phyloP scores from a whole-genome alignment of 2,888 invertebrate species.

The Microchrysa polita region DNA sequence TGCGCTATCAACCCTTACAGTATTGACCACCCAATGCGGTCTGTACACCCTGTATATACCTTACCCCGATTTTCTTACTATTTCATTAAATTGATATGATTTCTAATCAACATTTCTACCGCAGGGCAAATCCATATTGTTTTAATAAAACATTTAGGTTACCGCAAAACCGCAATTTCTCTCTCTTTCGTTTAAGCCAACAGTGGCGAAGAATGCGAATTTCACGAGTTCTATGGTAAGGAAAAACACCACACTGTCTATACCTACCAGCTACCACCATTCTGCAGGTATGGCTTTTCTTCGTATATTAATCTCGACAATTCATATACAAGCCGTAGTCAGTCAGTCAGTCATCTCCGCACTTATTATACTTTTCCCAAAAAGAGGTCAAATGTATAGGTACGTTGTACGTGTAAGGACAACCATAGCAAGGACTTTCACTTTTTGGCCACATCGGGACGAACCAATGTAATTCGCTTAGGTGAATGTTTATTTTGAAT shows the following conservation, averaged over 20 bases:
- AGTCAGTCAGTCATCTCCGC: neutral
- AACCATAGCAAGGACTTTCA: neutral
- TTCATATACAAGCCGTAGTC: neutral
- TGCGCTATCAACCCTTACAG: no score
- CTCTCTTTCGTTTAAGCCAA: neutral
- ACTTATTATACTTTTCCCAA: neutral
- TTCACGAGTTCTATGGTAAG: neutral
- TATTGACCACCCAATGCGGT: no score
- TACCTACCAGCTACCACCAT: no score
- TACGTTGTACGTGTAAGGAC: neutral
- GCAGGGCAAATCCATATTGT: conserved; percentile 20
- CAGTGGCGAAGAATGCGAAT: neutral
- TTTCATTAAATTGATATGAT: conserved; percentile 13
- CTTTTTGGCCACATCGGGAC: neutral
- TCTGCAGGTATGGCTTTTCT: neutral
- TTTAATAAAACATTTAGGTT: conserved; percentile 30
- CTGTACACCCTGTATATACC: no score
- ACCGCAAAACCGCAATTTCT: neutral
- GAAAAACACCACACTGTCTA: no score
- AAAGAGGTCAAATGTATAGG: neutral
- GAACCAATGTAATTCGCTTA: conserved; percentile 26
- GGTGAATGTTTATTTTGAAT: conserved; percentile 44
- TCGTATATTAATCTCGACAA: neutral
- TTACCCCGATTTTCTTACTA: no score
- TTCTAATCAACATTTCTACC: conserved; percentile 31